Evolutionary conservation across 1,140 invertebrate species (phyloP), one percentile per base, ranked within the genome.

Genomic region (Anastrepha ludens): DNA sequence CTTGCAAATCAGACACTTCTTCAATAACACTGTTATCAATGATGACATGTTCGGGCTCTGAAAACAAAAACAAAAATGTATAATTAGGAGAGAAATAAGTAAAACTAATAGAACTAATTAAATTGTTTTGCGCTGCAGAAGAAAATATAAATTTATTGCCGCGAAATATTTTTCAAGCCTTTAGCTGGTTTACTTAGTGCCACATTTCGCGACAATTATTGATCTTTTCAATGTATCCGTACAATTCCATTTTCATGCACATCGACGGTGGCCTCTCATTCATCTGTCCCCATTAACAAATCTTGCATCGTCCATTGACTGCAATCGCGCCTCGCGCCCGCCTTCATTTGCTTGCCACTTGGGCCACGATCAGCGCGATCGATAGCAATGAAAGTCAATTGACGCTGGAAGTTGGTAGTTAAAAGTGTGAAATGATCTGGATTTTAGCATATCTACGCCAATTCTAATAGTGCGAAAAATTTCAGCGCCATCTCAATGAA

Each of bases 401-500:
- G 17, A 81, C 47, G 50, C 55, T 81, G 74, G 9, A 81, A 55
- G 55, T 29, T 44, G 44, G 47, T 17, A 50, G 74, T 81, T 81
- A 81, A 55, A 81, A 50, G 74, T 81, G 74, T 81, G n/a, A 81
- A 81, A 55, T 81, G 74, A 58, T 39, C 74, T 15, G 11, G 74
- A n/a, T 81, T 81, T 81, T 81, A 81, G 74, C 50, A 55, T 55
- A 50, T 29, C 0, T 20, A 55, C 8, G 47, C 5, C 47, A 81
- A 81, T 81, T 81, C 47, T 58, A 29, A n/a, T n/a, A 29, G 47
- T 8, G 74, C 55, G 50, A 81, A 81, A 81, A 81, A 13, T 55
- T 50, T 81, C 74, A 81, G 74, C 74, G 74, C 74, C 74, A 81
- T 47, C 17, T 81, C 47, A 81, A 55, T 81, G 74, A 29, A 81